Evolutionary conservation across 1,140 invertebrate species (phyloP).

Genomic region (Stegodyphus mimosarum): DNA sequence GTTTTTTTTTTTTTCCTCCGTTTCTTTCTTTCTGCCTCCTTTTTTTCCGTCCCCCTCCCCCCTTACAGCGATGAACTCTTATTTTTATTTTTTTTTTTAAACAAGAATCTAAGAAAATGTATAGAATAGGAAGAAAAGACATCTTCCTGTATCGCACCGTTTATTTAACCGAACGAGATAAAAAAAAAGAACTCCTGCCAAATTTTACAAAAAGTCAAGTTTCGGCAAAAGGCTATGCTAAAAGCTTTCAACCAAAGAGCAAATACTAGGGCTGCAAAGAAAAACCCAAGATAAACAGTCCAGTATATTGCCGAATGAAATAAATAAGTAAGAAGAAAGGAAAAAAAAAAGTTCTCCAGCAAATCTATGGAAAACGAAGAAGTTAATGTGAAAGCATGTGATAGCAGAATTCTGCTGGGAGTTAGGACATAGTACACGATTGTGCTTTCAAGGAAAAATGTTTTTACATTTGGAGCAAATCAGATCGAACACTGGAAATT

Average conservation of each 20-base stretch:
- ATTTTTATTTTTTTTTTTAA: too few relatives aligned
- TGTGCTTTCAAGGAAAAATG: slow-evolving; percentile 57
- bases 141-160: slow-evolving; percentile 32
- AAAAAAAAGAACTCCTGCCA: neutral
- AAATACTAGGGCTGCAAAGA: neutral
- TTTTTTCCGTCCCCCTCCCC: neutral
- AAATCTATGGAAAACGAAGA: slow-evolving; percentile 23
- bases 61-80: too few relatives aligned
- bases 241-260: too few relatives aligned
- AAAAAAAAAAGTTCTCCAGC: too few relatives aligned
- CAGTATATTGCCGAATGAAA: slow-evolving; percentile 24
- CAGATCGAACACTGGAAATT: slow-evolving; percentile 37
- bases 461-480: slow-evolving; percentile 54
- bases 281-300: neutral
- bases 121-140: neutral
- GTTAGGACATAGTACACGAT: slow-evolving; percentile 27
- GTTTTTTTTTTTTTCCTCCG: too few relatives aligned
- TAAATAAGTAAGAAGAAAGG: slow-evolving; percentile 24
- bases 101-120: too few relatives aligned
- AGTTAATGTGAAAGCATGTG: slow-evolving; percentile 41
- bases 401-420: slow-evolving; percentile 25
- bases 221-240: slow-evolving; percentile 7
- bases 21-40: too few relatives aligned
- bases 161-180: slow-evolving; percentile 38
- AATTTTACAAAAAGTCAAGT: slow-evolving; percentile 13